phyloP scores from a whole-genome alignment of 2,888 invertebrate genomes.

The Morpho deidamia region DNA sequence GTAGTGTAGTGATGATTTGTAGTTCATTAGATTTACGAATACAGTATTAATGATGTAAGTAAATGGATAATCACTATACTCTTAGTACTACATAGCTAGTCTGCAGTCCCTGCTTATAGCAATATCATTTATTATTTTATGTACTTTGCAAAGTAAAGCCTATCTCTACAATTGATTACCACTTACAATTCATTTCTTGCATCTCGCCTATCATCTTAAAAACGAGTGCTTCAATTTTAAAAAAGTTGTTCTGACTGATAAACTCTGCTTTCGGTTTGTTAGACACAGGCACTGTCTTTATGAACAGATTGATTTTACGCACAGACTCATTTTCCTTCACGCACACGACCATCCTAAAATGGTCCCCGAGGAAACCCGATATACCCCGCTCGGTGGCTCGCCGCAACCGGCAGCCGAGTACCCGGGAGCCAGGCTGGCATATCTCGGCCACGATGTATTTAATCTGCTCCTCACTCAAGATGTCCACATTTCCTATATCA shows the following conservation, averaged over 20 bases:
- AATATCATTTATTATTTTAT: no score
- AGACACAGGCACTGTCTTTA: slow-evolving; percentile 45
- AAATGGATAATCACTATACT: no score
- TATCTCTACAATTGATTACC: no score
- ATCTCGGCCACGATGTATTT: slow-evolving; percentile 33
- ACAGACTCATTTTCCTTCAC: slow-evolving; percentile 29
- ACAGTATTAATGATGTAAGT: no score
- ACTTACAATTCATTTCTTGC: slow-evolving; percentile 28
- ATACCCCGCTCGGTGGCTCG: slow-evolving; percentile 43
- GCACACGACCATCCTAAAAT: slow-evolving; percentile 40
- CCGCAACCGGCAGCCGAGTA: slow-evolving; percentile 32
- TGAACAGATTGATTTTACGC: slow-evolving; percentile 41
- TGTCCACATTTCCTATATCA: slow-evolving; percentile 6
- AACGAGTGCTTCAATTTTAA: slow-evolving; percentile 45
- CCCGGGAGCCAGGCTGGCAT: slow-evolving; percentile 25
- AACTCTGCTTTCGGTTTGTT: slow-evolving; percentile 54
- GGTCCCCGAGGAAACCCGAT: slow-evolving; percentile 58
- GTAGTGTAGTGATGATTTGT: no score
- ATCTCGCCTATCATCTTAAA: slow-evolving; percentile 48
- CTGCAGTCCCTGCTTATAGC: no score
- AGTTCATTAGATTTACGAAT: no score
- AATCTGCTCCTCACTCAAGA: slow-evolving; percentile 42
- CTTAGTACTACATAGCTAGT: no score
- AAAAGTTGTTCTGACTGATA: slow-evolving; percentile 43
- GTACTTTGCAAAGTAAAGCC: no score